Evolutionary conservation across 1,140 invertebrate genomes (phyloP).

Genomic region (Zaprionus inermis): DNA sequence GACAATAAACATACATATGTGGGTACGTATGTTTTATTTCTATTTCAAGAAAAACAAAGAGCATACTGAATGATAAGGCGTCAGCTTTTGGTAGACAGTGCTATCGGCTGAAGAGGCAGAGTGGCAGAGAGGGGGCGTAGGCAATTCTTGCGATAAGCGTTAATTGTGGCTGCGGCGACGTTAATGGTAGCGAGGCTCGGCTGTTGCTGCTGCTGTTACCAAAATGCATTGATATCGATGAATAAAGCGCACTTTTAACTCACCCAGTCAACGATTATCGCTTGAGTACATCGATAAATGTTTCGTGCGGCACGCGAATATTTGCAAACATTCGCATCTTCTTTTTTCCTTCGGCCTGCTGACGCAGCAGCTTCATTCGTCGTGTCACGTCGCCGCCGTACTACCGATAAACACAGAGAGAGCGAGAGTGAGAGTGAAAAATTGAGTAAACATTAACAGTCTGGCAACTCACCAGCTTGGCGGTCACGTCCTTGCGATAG

Average conservation of each 20-base stretch:
- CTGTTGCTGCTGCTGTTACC: not conserved
- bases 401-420: conserved; percentile 84
- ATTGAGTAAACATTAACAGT: conserved; percentile 18
- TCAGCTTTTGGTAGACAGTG: conserved; percentile 16
- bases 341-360: conserved; percentile 97
- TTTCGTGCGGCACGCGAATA: conserved; percentile 95
- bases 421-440: not conserved
- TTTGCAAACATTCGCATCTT: conserved; percentile 95
- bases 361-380: conserved; percentile 93
- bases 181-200: not conserved
- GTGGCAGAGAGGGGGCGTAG: too few species aligned
- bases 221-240: conserved; percentile 25
- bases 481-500: conserved; percentile 95
- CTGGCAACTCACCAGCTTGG: conserved; percentile 91
- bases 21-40: conserved; percentile 14
- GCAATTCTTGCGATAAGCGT: conserved; percentile 26
- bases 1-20: conserved; percentile 9
- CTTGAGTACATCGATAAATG: conserved; percentile 96
- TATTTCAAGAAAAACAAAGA: conserved; percentile 47
- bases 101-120: conserved; percentile 18
- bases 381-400: conserved; percentile 97
- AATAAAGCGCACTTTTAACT: conserved; percentile 14
- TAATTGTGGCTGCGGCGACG: conserved; percentile 10
- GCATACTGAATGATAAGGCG: conserved; percentile 39
- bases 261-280: conserved; percentile 84